Evolutionary conservation across 2,888 invertebrate genomes (phyloP).

Genomic region (Brachycybe producta): DNA sequence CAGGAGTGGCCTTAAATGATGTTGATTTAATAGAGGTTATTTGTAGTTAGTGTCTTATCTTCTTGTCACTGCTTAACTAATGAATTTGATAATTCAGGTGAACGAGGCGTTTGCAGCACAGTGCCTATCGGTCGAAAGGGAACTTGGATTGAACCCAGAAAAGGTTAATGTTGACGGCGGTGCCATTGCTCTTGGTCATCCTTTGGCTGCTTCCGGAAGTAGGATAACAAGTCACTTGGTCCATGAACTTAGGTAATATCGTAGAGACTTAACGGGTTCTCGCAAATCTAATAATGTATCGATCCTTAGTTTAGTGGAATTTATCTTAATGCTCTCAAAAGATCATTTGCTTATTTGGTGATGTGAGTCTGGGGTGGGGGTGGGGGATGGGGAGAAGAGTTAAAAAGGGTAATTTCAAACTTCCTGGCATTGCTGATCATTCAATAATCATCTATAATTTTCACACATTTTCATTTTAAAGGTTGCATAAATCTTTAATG

Average conservation of each 20-base stretch:
- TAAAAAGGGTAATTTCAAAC: too few species aligned
- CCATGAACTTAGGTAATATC: constrained; percentile 67
- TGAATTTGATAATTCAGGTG: constrained; percentile 48
- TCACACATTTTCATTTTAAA: too few species aligned
- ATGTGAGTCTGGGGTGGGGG: too few species aligned
- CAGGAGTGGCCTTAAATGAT: constrained; percentile 66
- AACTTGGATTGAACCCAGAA: constrained; percentile 66
- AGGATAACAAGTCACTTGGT: constrained; percentile 82
- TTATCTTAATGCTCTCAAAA: too few species aligned
- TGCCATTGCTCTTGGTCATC: constrained; percentile 94
- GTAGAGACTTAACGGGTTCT: constrained; percentile 14
- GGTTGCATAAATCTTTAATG: too few species aligned
- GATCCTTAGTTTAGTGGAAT: background rate
- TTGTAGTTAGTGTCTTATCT: background rate
- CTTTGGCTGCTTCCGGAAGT: constrained; percentile 85
- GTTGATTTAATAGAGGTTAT: constrained; percentile 83
- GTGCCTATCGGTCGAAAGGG: constrained; percentile 71
- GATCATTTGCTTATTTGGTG: too few species aligned
- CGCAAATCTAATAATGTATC: background rate
- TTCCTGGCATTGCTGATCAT: too few species aligned
- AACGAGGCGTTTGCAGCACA: constrained; percentile 98
- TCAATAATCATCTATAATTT: too few species aligned
- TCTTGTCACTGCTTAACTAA: background rate
- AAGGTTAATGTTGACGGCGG: constrained; percentile 92
- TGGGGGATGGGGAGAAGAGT: too few species aligned